Conservation (phyloP, 1,140 invertebrate species). For the Hyles vespertilio region DNA sequence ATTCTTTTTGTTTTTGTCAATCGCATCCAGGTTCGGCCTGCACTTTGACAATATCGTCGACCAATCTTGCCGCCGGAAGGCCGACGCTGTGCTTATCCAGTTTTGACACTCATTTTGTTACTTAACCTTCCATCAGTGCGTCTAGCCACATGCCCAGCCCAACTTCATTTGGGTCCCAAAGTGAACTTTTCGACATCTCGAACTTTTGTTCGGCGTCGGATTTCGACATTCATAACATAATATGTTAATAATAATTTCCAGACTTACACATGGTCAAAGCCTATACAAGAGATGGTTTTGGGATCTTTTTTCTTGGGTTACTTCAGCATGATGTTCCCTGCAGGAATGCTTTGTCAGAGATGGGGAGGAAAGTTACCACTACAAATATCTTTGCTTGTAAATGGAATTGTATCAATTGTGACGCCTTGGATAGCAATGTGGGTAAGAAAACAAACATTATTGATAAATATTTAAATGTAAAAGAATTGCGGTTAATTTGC, state of each 20-base stretch:
- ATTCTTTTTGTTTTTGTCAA: background rate
- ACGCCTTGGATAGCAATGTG: slow-evolving; percentile 47
- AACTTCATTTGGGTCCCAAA: no score
- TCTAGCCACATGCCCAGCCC: no score
- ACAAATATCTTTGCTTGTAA: slow-evolving; percentile 47
- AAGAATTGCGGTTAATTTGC: no score
- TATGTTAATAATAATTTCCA: slow-evolving; percentile 31
- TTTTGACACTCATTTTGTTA: no score
- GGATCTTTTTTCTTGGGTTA: slow-evolving; percentile 80
- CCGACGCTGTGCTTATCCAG: no score
- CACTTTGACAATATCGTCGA: background rate
- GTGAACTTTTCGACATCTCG: no score
- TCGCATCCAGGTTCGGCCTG: background rate
- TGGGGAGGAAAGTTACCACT: slow-evolving; percentile 76
- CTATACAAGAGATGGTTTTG: slow-evolving; percentile 77
- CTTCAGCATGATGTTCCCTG: slow-evolving; percentile 76
- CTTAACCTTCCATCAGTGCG: no score
- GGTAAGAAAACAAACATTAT: slow-evolving; percentile 29
- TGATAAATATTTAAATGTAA: no score
- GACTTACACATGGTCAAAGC: slow-evolving; percentile 77
- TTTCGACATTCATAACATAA: background rate
- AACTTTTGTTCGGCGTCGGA: no score
- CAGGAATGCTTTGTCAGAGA: slow-evolving; percentile 76
- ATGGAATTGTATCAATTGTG: slow-evolving; percentile 41
- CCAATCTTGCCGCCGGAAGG: background rate